Evolutionary conservation across 1,140 invertebrate species (phyloP), one percentile per base, ranked within the genome.

Genomic region (Drosophila equinoxialis): DNA sequence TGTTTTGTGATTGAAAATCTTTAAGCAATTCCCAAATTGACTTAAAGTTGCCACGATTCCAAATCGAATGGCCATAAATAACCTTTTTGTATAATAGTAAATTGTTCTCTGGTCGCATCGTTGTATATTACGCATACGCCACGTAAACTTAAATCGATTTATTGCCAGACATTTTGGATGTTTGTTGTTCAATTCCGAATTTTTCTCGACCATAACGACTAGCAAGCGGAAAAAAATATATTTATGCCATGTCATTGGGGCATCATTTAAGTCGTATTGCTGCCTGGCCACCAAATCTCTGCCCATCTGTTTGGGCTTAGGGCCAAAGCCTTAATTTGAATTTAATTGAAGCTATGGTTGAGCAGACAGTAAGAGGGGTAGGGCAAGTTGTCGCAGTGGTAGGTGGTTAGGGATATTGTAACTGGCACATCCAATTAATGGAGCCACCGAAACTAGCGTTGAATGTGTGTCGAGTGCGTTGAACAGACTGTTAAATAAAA

Each of bases 371-470:
- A 6, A 10, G 6, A 20, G 2, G 6, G 2, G 6, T 14, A 2
- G 55, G 17, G 35, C 1, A 37, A 37, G 14, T 20, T 30, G 5
- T 14, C 20, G 5, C 10, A 54, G 23, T 6, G 39, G 60, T 3
- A 20, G 41, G 54, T 35, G 14, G 62, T n/a, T 33, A n/a, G 42
- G 33, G 67, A 17, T 71, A 79, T 73, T 86, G 82, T 77, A 89
- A 89, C 79, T 87, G 83, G 84, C 84, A 87, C 83, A 87, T 87
- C 84, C 83, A 87, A 87, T 87, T 87, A 87, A 87, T 87, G 83
- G 83, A 79, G 79, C 73, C 63, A 62, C 76, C 84, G 63, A 83
- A 86, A 87, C 82, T 86, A 86, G 82, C 84, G 77, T 64, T 61
- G 80, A 87, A 87, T 87, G 83, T 87, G 77, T 87, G 83, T 87